These are phyloP conservation scores for Neotoma lepida DNA, from an alignment of 2,113 vertebrate species.

Conservation along the genomic window DNA sequence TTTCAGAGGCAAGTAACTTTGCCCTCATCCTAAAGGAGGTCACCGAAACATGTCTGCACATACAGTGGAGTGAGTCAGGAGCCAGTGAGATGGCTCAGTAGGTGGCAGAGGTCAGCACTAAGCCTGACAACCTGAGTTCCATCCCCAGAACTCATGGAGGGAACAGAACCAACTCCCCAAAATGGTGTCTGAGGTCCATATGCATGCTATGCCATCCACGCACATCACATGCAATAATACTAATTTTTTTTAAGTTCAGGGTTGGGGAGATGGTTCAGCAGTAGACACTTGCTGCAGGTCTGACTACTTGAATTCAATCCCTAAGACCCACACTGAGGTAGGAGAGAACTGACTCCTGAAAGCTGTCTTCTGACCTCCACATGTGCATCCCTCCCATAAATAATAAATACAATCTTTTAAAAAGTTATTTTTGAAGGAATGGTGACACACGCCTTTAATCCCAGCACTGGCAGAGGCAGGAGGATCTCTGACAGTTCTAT, in stretches of 20 bases:
- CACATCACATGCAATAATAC: no score
- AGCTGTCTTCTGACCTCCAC: neutral
- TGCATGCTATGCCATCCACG: neutral
- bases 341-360: neutral
- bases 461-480: neutral
- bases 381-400: neutral
- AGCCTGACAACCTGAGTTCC: neutral
- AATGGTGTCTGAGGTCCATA: neutral
- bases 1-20: neutral
- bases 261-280: neutral
- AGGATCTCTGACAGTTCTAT: neutral
- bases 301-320: neutral
- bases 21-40: neutral
- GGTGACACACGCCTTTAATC: neutral
- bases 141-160: neutral
- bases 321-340: neutral
- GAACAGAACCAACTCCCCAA: neutral
- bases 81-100: neutral
- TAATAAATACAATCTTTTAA: neutral
- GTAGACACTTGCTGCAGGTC: neutral
- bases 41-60: rapidly evolving
- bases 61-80: neutral
- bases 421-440: neutral
- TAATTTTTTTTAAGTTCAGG: neutral
- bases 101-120: neutral